Evolutionary conservation across 2,113 vertebrate genomes (phyloP).

Genomic region (Petrocephalus microphthalmus): DNA sequence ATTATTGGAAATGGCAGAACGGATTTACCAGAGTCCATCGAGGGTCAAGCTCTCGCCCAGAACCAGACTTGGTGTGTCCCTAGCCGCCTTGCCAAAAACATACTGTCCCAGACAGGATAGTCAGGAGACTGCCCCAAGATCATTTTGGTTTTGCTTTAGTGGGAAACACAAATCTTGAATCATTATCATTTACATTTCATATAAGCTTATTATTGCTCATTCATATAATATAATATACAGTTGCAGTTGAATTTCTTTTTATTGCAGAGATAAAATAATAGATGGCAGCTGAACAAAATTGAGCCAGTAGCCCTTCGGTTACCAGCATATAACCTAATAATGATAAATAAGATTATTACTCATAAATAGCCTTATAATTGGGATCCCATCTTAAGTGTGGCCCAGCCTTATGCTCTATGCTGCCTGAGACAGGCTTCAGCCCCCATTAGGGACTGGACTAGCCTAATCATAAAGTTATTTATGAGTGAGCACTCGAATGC

Average conservation of each 20-base stretch:
- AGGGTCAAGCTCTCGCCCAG: neutral
- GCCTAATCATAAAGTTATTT: too few species aligned
- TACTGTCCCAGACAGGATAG: neutral
- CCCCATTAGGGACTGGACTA: neutral
- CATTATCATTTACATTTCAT: neutral
- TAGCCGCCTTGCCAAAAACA: neutral
- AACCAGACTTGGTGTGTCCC: neutral
- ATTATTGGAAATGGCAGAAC: constrained; percentile 2
- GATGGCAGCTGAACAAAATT: neutral
- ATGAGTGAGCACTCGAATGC: neutral
- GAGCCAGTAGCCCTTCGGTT: neutral
- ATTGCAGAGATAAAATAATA: neutral
- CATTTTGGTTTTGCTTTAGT: neutral
- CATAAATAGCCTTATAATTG: neutral
- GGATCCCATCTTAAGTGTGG: neutral
- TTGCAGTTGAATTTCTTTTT: neutral
- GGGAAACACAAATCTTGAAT: neutral
- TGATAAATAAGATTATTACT: neutral
- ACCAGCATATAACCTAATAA: neutral
- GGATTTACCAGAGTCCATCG: neutral
- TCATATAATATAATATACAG: neutral
- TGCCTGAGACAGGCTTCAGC: neutral
- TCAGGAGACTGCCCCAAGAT: neutral
- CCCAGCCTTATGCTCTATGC: neutral
- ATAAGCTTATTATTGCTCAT: neutral